phyloP scores from a whole-genome alignment of 2,888 invertebrate species.

The Euplagia quadripunctaria region DNA sequence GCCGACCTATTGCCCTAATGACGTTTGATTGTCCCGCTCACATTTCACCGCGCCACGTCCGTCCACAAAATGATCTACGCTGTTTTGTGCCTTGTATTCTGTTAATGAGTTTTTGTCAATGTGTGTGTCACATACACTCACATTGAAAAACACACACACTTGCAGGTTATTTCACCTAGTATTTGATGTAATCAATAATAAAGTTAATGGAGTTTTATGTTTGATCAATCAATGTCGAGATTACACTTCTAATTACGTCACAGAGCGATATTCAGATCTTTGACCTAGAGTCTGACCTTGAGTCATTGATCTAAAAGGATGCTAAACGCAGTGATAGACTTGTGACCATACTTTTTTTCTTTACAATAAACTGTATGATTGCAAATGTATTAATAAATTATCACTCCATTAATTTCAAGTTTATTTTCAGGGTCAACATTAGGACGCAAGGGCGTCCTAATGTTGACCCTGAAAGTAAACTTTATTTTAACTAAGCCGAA shows the following conservation, averaged over 20 bases:
- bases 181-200: background rate
- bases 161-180: background rate
- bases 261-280: background rate
- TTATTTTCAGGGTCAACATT: too few species aligned
- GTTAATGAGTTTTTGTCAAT: constrained; percentile 46
- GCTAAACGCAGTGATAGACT: too few species aligned
- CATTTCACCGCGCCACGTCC: constrained; percentile 51
- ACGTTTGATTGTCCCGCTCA: constrained; percentile 58
- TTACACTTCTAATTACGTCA: background rate
- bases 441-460: too few species aligned
- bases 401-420: background rate
- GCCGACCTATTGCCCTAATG: constrained; percentile 61
- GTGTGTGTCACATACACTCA: constrained; percentile 11
- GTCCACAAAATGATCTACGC: constrained; percentile 41
- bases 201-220: too few species aligned
- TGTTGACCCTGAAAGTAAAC: background rate
- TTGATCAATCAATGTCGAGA: too few species aligned
- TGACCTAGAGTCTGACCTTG: background rate
- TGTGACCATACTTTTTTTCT: background rate
- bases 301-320: background rate
- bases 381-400: background rate
- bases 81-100: constrained; percentile 38
- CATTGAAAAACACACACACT: background rate
- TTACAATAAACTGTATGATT: background rate
- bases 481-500: background rate